phyloP scores from a whole-genome alignment of 2,888 invertebrate genomes.

The Margaritifera margaritifera region DNA sequence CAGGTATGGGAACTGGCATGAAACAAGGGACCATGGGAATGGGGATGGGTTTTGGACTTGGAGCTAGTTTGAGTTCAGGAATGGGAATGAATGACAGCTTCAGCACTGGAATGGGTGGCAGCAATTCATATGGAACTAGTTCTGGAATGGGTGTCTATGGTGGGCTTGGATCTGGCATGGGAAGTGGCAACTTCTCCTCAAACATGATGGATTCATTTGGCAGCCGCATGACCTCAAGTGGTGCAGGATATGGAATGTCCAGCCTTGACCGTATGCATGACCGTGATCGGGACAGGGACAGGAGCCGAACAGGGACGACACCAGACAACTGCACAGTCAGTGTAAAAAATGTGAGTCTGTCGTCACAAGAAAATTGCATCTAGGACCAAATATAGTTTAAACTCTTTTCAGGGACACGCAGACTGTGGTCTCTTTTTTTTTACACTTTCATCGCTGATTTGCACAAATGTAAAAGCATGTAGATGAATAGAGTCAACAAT shows the following conservation, averaged over 20 bases:
- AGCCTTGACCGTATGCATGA: constrained; percentile 3
- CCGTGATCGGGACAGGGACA: constrained; percentile 12
- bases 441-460: no score
- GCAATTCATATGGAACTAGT: constrained; percentile 5
- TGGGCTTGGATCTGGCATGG: constrained; percentile 16
- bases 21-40: constrained; percentile 16
- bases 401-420: no score
- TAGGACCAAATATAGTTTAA: no score
- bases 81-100: constrained; percentile 38
- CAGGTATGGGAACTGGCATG: constrained; percentile 35
- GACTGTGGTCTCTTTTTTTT: no score
- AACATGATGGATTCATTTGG: constrained; percentile 28
- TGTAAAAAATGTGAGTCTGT: constrained; percentile 82
- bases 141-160: constrained; percentile 11
- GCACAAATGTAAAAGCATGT: no score
- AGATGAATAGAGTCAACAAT: no score
- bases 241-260: not conserved
- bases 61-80: constrained; percentile 6
- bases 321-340: constrained; percentile 76
- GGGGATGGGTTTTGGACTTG: constrained; percentile 35
- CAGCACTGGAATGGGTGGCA: constrained; percentile 26
- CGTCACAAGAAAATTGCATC: not conserved
- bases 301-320: constrained; percentile 39
- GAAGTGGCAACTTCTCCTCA: constrained; percentile 30
- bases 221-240: not conserved